Conservation (phyloP, 2,888 invertebrate species). For the Lasioglossum calceatum region DNA sequence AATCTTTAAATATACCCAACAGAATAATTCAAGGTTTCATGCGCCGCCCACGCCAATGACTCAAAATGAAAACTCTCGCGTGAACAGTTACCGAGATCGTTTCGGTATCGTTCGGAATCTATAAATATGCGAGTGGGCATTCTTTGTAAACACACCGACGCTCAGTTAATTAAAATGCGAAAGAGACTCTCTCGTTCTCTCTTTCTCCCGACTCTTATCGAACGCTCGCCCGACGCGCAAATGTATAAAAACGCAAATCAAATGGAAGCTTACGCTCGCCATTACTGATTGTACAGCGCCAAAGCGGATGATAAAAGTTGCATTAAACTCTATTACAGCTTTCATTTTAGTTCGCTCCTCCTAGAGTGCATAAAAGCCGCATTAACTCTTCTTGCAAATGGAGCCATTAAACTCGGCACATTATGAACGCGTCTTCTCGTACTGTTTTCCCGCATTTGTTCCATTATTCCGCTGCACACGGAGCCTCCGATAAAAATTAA, state of each 20-base stretch:
- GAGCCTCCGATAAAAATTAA: not conserved
- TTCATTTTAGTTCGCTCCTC: not conserved
- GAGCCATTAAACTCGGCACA: conserved; percentile 6
- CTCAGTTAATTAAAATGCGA: not conserved
- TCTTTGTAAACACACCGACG: not conserved
- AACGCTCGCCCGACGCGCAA: not conserved
- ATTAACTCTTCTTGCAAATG: not conserved
- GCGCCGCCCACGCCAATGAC: not conserved
- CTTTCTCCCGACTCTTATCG: not conserved
- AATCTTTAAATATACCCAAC: not conserved
- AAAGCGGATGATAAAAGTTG: conserved; percentile 13
- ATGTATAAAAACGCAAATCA: conserved; percentile 4
- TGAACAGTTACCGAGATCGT: not conserved
- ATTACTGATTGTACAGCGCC: conserved; percentile 15
- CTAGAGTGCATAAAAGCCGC: conserved; percentile 10
- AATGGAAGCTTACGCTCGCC: conserved; percentile 10
- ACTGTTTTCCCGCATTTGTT: not conserved
- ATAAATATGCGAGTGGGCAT: not conserved
- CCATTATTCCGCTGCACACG: not conserved
- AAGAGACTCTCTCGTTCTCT: not conserved
- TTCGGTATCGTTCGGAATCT: not conserved
- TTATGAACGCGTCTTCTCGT: not conserved
- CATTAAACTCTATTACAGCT: conserved; percentile 3
- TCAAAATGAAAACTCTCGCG: not conserved
- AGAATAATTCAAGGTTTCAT: not conserved